phyloP scores from a whole-genome alignment of 2,888 invertebrate species.

The Lypha dubia region DNA sequence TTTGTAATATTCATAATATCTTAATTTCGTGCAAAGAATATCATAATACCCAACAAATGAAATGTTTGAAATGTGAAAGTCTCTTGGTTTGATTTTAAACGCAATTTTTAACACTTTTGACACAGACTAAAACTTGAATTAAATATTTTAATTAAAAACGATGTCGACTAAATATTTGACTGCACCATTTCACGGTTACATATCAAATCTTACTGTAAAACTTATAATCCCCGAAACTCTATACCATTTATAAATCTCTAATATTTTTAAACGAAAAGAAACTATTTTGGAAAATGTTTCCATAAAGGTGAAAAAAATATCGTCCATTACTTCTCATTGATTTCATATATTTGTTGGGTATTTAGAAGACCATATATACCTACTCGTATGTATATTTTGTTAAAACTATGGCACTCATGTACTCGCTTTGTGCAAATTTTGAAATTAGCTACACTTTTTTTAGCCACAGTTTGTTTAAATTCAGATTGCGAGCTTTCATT shows the following conservation, averaged over 20 bases:
- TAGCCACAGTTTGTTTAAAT: neutral
- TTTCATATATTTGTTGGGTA: neutral
- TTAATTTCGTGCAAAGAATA: neutral
- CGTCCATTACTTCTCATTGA: neutral
- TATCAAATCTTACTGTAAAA: no score
- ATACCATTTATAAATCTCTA: no score
- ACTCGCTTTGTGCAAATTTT: neutral
- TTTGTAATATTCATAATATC: neutral
- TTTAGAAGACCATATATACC: neutral
- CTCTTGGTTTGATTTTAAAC: neutral
- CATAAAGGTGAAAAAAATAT: no score
- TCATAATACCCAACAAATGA: neutral
- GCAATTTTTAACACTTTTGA: neutral
- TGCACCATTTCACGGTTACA: no score
- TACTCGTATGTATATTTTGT: neutral
- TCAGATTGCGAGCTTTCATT: neutral
- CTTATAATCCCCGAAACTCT: no score
- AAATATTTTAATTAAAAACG: neutral
- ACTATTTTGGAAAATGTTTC: no score
- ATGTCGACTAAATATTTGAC: neutral
- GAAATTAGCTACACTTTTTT: neutral
- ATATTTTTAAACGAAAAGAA: no score
- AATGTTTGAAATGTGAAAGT: neutral
- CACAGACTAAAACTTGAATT: neutral
- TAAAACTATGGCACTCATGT: neutral